phyloP scores from a whole-genome alignment of 1,140 invertebrate species.

The Pseudomyrmex pallidus region DNA sequence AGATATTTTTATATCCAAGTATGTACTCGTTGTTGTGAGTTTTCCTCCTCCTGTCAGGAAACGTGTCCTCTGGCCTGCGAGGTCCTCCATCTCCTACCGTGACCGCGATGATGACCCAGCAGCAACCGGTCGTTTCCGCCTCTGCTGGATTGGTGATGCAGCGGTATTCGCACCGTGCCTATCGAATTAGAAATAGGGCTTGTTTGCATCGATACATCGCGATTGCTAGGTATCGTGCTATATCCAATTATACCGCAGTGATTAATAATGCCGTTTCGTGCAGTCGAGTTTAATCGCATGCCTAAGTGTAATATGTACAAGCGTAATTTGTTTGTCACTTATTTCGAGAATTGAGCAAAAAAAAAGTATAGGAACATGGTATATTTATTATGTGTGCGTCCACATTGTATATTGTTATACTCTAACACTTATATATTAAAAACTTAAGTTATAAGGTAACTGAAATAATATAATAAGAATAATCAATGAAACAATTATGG shows the following conservation, averaged over 20 bases:
- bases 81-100: slow-evolving; percentile 72
- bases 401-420: not conserved
- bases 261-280: not conserved
- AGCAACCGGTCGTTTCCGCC: slow-evolving; percentile 68
- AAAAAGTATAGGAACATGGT: not conserved
- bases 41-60: slow-evolving; percentile 78
- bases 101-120: slow-evolving; percentile 70
- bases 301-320: not conserved
- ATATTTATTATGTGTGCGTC: not conserved
- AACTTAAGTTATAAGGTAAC: slow-evolving; percentile 8
- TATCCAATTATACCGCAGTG: slow-evolving; percentile 30
- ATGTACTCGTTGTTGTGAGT: slow-evolving; percentile 76
- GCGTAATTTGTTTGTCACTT: not conserved
- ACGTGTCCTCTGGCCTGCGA: slow-evolving; percentile 72
- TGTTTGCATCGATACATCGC: slow-evolving; percentile 68
- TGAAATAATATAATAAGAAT: not conserved
- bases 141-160: slow-evolving; percentile 76
- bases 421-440: not conserved
- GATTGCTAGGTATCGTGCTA: slow-evolving; percentile 59
- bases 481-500: not conserved
- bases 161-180: slow-evolving; percentile 78
- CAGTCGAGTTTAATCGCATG: slow-evolving; percentile 4
- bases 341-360: not conserved
- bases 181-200: slow-evolving; percentile 72
- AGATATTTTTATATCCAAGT: slow-evolving; percentile 76